These are phyloP conservation scores for Nothobranchius kuhntae DNA, from an alignment of 2,113 vertebrate species.

Conservation along the genomic window DNA sequence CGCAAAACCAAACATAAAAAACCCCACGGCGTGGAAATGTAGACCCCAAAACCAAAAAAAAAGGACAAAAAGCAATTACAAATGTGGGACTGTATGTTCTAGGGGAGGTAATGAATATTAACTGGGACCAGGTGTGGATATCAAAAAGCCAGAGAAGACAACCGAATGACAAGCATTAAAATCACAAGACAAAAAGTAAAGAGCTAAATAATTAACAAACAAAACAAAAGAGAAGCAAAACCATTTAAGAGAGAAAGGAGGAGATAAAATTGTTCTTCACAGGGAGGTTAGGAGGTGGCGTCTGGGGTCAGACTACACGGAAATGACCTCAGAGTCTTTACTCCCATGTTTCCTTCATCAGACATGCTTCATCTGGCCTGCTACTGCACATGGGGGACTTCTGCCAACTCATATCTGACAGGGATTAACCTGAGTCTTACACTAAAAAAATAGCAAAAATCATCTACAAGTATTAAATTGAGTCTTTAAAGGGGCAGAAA, in stretches of 20 bases:
- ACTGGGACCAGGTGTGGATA: no score
- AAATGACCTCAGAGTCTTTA: slow-evolving; percentile 21
- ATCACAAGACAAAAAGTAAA: background rate
- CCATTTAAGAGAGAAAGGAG: background rate
- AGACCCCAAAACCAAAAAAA: background rate
- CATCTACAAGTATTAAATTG: background rate
- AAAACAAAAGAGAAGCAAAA: background rate
- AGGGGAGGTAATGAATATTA: no score
- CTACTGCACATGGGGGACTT: slow-evolving; percentile 32
- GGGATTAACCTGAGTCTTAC: no score
- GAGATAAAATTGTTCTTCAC: background rate
- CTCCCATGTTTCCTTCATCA: slow-evolving; percentile 44
- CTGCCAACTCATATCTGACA: slow-evolving; percentile 5
- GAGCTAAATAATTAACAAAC: background rate
- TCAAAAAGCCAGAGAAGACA: background rate
- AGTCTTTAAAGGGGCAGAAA: no score
- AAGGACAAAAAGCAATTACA: background rate
- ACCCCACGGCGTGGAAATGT: background rate
- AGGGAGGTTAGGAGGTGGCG: slow-evolving; percentile 20
- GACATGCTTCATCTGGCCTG: slow-evolving; percentile 37
- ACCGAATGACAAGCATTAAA: background rate
- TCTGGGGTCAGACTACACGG: slow-evolving; percentile 13
- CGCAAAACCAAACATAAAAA: background rate
- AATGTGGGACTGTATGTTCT: no score
- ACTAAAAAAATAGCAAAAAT: background rate